phyloP scores from a whole-genome alignment of 2,113 vertebrate genomes.

The Heloderma charlesbogerti region DNA sequence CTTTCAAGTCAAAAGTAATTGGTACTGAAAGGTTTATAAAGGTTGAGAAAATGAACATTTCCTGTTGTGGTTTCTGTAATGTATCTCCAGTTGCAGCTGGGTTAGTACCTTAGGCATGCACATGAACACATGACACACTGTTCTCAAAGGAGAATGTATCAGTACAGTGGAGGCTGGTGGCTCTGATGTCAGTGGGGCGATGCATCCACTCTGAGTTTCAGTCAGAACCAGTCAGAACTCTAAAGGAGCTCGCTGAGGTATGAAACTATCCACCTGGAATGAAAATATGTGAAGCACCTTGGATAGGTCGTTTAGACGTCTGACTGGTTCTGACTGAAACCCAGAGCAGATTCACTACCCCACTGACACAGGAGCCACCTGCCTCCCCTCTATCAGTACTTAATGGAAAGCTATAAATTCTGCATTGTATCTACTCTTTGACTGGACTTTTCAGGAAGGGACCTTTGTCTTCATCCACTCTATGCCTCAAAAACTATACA shows the following conservation, averaged over 20 bases:
- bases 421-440: conserved; percentile 42
- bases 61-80: conserved; percentile 72
- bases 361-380: no score
- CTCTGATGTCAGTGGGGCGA: no score
- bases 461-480: conserved; percentile 64
- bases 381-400: conserved; percentile 34
- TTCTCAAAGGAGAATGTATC: conserved; percentile 62
- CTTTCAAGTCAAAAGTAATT: conserved; percentile 60
- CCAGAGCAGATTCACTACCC: no score
- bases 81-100: conserved; percentile 63
- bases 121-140: conserved; percentile 28
- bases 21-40: conserved; percentile 65
- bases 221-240: no score
- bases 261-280: no score
- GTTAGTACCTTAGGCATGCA: conserved; percentile 55
- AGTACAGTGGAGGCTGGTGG: background rate
- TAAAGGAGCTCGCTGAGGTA: no score
- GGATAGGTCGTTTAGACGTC: no score
- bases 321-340: no score
- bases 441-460: conserved; percentile 49
- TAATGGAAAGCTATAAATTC: conserved; percentile 56
- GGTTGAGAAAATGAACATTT: conserved; percentile 76
- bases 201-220: no score
- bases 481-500: conserved; percentile 46
- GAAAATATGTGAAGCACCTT: no score